These are phyloP conservation scores for Pyrgus malvae DNA, from an alignment of 2,888 invertebrate genomes.

Conservation along the genomic window DNA sequence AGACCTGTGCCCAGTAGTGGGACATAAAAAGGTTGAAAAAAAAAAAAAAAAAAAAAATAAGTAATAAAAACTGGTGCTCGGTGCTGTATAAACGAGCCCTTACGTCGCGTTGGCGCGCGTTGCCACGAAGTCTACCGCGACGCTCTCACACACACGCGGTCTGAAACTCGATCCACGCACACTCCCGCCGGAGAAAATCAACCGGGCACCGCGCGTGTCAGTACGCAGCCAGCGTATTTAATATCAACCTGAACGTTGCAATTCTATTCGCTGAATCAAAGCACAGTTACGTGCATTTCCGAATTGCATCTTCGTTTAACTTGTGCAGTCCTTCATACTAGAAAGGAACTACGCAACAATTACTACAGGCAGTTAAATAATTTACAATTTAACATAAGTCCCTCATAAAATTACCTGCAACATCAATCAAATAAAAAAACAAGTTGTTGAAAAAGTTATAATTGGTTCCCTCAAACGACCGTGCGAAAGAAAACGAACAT, in stretches of 20 bases:
- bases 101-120: conserved; percentile 44
- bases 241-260: conserved; percentile 26
- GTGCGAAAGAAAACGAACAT: background rate
- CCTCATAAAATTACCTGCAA: background rate
- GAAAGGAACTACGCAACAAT: too few species aligned
- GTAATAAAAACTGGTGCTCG: conserved; percentile 36
- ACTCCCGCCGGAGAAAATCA: conserved; percentile 56
- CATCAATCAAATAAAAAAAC: too few species aligned
- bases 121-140: conserved; percentile 65
- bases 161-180: conserved; percentile 57
- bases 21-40: too few species aligned
- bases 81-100: conserved; percentile 37
- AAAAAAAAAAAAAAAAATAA: too few species aligned
- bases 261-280: conserved; percentile 10
- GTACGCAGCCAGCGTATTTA: conserved; percentile 33
- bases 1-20: too few species aligned
- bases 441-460: too few species aligned
- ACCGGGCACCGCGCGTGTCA: conserved; percentile 34
- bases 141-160: conserved; percentile 44
- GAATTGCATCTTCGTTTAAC: background rate
- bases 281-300: conserved; percentile 1
- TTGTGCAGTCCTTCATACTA: background rate
- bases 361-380: background rate
- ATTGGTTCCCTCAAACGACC: too few species aligned
- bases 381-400: background rate